A percentile compares a stretch with the other conserved stretches of the same genome.
These are phyloP conservation scores for Neoarius graeffei DNA, from an alignment of 2,113 vertebrate genomes.

Conservation along the genomic window DNA sequence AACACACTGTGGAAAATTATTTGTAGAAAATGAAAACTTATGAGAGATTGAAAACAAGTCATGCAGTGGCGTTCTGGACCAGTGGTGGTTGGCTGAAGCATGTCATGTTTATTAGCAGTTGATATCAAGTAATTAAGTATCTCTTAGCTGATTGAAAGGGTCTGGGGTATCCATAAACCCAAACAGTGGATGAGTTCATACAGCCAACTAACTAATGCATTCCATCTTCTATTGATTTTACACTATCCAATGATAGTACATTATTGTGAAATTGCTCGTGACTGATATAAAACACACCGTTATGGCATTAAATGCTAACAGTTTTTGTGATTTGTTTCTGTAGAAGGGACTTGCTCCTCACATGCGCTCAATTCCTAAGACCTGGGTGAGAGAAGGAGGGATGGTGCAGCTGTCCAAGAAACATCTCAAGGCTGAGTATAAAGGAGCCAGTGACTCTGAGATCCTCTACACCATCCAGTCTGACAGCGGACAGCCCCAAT, in stretches of 20 bases:
- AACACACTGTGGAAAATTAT: not conserved
- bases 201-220: not conserved
- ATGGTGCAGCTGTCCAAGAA: slow-evolving; percentile 86
- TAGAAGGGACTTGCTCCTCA: slow-evolving; percentile 71
- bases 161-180: too few relatives aligned
- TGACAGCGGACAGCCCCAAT: slow-evolving; percentile 70
- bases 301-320: not conserved
- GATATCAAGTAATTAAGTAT: not conserved
- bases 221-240: not conserved
- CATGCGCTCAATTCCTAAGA: slow-evolving; percentile 73
- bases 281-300: not conserved
- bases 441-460: slow-evolving; percentile 71
- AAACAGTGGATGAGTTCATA: not conserved
- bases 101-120: not conserved
- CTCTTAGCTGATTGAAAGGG: not conserved
- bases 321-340: not conserved
- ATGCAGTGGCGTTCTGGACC: not conserved
- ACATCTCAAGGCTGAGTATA: slow-evolving; percentile 75
- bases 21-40: not conserved
- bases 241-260: not conserved
- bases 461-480: slow-evolving; percentile 81
- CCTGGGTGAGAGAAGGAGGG: slow-evolving; percentile 93
- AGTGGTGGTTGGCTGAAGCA: not conserved
- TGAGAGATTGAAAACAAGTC: not conserved
- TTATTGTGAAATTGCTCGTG: not conserved